Evolutionary conservation across 1,140 invertebrate species (phyloP).

Genomic region (Paralvinella palmiformis): DNA sequence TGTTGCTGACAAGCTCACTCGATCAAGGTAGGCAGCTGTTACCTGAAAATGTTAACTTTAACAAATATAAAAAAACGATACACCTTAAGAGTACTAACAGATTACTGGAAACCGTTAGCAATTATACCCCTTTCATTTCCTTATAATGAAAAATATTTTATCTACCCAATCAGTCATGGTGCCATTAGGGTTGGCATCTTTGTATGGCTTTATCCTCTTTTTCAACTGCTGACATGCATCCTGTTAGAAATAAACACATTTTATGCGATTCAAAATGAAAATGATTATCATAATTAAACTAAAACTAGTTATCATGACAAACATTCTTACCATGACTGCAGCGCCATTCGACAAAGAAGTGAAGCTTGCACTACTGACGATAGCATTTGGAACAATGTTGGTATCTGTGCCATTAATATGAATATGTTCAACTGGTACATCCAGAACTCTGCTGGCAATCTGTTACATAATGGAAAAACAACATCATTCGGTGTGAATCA

Average conservation of each 20-base stretch:
- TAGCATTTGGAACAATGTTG: conserved; percentile 90
- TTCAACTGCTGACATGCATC: conserved; percentile 75
- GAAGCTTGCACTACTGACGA: conserved; percentile 82
- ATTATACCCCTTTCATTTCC: too few relatives aligned
- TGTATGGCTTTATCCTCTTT: conserved; percentile 70
- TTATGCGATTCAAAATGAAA: too few relatives aligned
- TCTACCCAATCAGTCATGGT: conserved; percentile 86
- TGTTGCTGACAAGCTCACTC: conserved; percentile 75
- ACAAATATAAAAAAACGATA: too few relatives aligned
- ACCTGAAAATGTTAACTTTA: conserved; percentile 26
- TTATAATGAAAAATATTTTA: too few relatives aligned
- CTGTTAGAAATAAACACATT: conserved; percentile 54
- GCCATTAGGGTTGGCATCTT: conserved; percentile 67
- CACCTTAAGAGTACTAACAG: too few relatives aligned
- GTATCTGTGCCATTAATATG: conserved; percentile 83
- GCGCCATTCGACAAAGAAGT: conserved; percentile 92
- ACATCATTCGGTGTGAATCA: too few relatives aligned
- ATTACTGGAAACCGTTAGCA: too few relatives aligned
- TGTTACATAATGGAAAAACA: conserved; percentile 24
- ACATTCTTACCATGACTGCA: conserved; percentile 78
- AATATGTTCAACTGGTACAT: conserved; percentile 69
- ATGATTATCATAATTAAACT: too few relatives aligned
- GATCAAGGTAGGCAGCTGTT: conserved; percentile 66
- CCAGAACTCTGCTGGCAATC: conserved; percentile 58
- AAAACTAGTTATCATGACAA: too few relatives aligned